Base-by-base conservation (phyloP, 2,113 vertebrate genomes). In the Triplophysa dalaica region DNA sequence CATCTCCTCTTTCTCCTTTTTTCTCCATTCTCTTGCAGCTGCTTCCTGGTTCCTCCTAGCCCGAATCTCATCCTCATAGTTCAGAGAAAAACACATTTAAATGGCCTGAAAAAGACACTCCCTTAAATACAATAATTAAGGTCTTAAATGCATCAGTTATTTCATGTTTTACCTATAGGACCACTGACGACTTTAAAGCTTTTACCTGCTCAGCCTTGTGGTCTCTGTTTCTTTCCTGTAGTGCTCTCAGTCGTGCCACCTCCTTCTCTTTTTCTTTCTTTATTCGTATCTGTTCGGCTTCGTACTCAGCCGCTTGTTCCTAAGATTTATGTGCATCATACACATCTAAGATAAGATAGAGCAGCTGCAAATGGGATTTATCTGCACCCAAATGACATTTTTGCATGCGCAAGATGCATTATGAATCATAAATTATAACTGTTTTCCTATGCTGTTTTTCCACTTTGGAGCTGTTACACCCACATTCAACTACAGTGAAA, bases 211-310 rank as follows among this genome's bases (percentile, higher is more conserved):
- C 93, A 2, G 95, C 94, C 82, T 91, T 93, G 76, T 91, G 86
- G 70, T 98, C 96, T 81, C 77, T 90, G 10, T 90, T 94, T 77
- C 86, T 92, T 84, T 98, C 92, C 58, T 97, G 96, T 72, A 89
- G 79, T 41, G 94, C 93, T 72, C 95, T 90, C 86, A 98, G 77
- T 19, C 88, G 89, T 0, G 93, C 84, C 0, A 90, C 91, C 83
- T 98, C 95, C 84, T 91, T 87, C 88, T 97, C 95, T 80, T 95
- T 97, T 82, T 97, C 94, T 87, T 60, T 88, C 38, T 92, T 95
- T 62, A 94, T 86, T 16, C 70, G 89, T 54, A 84, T 87, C 86
- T 96, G 95, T 80, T 96, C 94, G 0, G 92, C 94, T 77, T 97
- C 95, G 0, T 92, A 89, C 43, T 94, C 89, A 0, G 93, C 92